These are phyloP conservation scores for Trogon surrucura DNA, from an alignment of 2,113 vertebrate genomes.

Conservation along the genomic window DNA sequence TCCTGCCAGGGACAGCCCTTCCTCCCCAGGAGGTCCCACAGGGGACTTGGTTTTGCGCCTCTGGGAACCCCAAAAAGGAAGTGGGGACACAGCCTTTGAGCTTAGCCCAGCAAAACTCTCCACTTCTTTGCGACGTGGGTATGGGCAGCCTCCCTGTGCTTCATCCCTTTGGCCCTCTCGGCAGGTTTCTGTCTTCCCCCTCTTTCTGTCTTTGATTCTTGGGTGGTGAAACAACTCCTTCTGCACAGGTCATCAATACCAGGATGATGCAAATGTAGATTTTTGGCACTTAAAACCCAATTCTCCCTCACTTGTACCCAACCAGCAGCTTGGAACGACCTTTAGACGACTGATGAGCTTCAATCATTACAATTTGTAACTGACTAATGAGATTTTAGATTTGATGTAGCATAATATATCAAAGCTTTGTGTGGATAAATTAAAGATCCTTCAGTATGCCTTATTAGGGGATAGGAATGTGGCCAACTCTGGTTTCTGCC, in stretches of 20 bases:
- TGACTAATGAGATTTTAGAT: neutral
- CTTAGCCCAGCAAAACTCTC: neutral
- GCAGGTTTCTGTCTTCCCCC: neutral
- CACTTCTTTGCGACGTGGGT: accelerated
- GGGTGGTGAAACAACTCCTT: no score
- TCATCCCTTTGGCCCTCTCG: neutral
- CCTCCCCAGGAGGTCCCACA: accelerated
- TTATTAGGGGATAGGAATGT: neutral
- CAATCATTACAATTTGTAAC: neutral
- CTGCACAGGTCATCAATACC: accelerated
- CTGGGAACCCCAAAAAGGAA: neutral
- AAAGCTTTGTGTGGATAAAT: neutral
- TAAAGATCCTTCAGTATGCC: neutral
- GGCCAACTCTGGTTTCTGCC: neutral
- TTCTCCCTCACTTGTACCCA: neutral
- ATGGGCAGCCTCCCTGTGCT: neutral
- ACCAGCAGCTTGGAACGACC: neutral
- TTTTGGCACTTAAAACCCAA: accelerated
- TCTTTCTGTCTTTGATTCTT: accelerated
- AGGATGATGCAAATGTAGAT: neutral
- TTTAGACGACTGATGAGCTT: neutral
- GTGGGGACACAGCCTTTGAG: neutral
- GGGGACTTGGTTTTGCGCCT: neutral
- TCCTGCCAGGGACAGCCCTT: no score
- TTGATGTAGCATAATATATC: neutral